Percentiles rank a stretch among this genome's conserved stretches.
Evolutionary conservation across 2,888 invertebrate genomes (phyloP).

Genomic region (Zele albiditarsus): DNA sequence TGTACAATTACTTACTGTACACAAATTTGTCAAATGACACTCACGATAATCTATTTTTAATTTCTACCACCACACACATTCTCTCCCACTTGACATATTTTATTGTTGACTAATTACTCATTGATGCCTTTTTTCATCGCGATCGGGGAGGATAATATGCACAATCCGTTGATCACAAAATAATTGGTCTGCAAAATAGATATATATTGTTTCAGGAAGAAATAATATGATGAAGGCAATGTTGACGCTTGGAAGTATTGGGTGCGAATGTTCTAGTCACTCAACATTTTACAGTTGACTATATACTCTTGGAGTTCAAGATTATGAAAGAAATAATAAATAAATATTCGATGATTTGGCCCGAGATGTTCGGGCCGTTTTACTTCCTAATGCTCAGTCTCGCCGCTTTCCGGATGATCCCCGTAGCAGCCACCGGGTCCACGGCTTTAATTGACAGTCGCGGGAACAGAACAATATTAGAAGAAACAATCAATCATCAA

Average conservation of each 20-base stretch:
- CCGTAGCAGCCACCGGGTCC: constrained; percentile 72
- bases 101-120: constrained; percentile 36
- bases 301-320: not conserved
- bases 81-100: constrained; percentile 29
- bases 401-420: constrained; percentile 71
- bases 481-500: constrained; percentile 34
- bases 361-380: constrained; percentile 10
- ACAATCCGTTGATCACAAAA: constrained; percentile 23
- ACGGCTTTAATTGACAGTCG: constrained; percentile 60
- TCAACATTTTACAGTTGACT: constrained; percentile 1
- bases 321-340: not conserved
- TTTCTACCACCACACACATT: constrained; percentile 48
- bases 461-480: constrained; percentile 57
- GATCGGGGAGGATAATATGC: not conserved
- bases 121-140: not conserved
- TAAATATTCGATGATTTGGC: not conserved
- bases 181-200: not conserved
- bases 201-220: not conserved
- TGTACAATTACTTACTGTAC: constrained; percentile 67
- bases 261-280: constrained; percentile 13
- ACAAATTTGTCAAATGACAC: constrained; percentile 59
- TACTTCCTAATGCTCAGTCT: constrained; percentile 62
- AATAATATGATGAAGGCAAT: not conserved
- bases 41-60: constrained; percentile 49
- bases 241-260: constrained; percentile 2